Evolutionary conservation across 2,113 vertebrate species (phyloP).

Genomic region (Vulpes vulpes): DNA sequence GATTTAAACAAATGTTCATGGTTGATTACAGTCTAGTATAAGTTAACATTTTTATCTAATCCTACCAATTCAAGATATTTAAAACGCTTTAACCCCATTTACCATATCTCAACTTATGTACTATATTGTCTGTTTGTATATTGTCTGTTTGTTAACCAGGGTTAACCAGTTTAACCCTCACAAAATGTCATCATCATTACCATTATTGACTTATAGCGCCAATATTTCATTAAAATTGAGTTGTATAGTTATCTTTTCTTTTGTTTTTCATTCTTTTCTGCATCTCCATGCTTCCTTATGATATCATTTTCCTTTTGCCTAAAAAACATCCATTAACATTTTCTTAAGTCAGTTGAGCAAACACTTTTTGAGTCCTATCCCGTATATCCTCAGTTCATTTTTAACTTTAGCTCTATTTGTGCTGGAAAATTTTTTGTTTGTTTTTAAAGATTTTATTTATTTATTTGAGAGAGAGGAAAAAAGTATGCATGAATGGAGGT

Average conservation of each 20-base stretch:
- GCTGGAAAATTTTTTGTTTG: background rate
- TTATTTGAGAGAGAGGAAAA: background rate
- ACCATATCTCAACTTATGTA: background rate
- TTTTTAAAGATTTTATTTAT: background rate
- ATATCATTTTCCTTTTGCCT: background rate
- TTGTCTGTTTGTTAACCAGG: too few relatives aligned
- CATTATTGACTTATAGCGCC: background rate
- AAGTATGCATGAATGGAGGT: background rate
- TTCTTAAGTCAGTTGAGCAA: background rate
- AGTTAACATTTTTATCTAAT: background rate
- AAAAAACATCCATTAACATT: background rate
- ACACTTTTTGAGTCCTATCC: background rate
- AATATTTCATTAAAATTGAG: background rate
- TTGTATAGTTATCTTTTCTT: background rate
- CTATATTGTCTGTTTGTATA: background rate
- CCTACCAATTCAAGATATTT: background rate
- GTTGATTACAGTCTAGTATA: background rate
- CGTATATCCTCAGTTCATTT: background rate
- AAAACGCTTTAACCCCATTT: background rate
- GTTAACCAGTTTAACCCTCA: background rate
- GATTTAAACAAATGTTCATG: background rate
- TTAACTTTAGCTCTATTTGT: background rate
- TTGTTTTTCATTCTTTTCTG: background rate
- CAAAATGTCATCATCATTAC: background rate
- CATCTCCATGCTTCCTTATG: background rate